Base-by-base conservation (phyloP, 2,888 invertebrate species). In the Volucella bombylans region DNA sequence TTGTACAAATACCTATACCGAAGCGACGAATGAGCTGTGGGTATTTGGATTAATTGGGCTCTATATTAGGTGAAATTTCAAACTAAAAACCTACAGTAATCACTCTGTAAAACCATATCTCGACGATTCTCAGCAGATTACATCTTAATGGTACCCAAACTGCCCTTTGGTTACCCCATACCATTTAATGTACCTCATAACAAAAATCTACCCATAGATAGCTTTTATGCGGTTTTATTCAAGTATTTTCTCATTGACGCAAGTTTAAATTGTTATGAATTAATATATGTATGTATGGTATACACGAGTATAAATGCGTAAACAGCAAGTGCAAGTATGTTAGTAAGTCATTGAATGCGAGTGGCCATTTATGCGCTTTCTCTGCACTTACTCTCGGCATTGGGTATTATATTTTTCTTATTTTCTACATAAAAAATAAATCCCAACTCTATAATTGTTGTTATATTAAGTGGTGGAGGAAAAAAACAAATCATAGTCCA, bases 361-460 rank as follows among this genome's bases (percentile, higher is more conserved):
- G 55, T 54, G 31, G 31, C 71, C 52, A 41, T 72, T 72, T 61
- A 72, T 52, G 65, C 47, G 67, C 79, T 79, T 79, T 79, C 79
- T 72, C 79, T 45, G 38, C 52, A 23, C 12, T 31, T 54, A 59
- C 18, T 50, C n/a, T 68, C 14, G 15, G 11, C n/a, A 52, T 54
- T 54, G 52, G 31, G 10, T 50, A 47, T 15, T 64, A 43, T 62
- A 12, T 41, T 59, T 43, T 10, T 59, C 43, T 43, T 59, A 15
- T 9, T 38, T n/a, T 59, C 41, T 6, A 31, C n/a, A 2, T 54
- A 23, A n/a, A n/a, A 62, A 47, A 47, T 62, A 47, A 45, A 62
- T 47, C 61, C 47, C 12, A 12, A 62, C 45, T 52, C n/a, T 14
- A 15, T 43, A 52, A 65, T 50, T 49, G 65, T 65, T 47, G 49